Evolutionary conservation across 2,113 vertebrate genomes (phyloP).

Genomic region (Zapus hudsonius): DNA sequence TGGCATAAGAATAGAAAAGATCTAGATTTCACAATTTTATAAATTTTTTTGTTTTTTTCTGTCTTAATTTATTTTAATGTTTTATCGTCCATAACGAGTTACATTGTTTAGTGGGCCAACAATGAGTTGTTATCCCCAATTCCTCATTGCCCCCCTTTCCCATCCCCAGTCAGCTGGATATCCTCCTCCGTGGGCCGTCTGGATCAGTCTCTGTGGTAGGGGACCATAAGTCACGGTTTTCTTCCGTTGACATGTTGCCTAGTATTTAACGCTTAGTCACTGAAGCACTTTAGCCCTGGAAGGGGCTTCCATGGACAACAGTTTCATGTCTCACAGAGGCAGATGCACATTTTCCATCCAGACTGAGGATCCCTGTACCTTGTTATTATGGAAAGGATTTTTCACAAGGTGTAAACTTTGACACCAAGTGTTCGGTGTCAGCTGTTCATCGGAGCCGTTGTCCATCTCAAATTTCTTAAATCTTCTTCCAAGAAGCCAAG

Average conservation of each 20-base stretch:
- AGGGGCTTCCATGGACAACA: neutral
- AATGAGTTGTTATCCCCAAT: no score
- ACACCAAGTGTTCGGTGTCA: neutral
- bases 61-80: no score
- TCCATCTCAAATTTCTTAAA: slow-evolving; percentile 24
- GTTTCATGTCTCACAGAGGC: neutral
- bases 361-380: neutral
- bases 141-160: no score
- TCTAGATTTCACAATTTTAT: slow-evolving; percentile 70
- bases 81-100: no score
- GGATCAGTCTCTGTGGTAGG: no score
- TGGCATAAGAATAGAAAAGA: slow-evolving; percentile 75
- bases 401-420: slow-evolving; percentile 22
- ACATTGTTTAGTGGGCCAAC: no score
- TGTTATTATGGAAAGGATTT: neutral
- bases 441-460: neutral
- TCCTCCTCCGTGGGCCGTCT: no score
- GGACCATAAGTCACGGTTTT: slow-evolving; percentile 11
- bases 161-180: no score
- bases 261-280: neutral
- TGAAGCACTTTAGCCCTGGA: neutral
- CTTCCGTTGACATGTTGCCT: neutral
- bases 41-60: no score
- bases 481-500: slow-evolving; percentile 33
- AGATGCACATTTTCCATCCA: neutral